Evolutionary conservation across 2,113 vertebrate species (phyloP).

Genomic region (Sinocyclocheilus grahami): DNA sequence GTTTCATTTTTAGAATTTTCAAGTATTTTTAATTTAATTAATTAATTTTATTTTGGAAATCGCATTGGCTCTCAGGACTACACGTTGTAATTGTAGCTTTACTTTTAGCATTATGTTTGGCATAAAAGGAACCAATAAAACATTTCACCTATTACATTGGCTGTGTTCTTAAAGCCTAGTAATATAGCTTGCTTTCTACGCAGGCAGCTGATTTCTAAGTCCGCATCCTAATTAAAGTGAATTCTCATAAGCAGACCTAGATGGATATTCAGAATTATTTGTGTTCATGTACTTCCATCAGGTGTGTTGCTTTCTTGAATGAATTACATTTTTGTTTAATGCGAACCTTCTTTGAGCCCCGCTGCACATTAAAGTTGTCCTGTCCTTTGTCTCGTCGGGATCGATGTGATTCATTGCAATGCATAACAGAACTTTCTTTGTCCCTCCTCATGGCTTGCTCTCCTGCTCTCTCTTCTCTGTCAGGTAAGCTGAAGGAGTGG

Average conservation of each 20-base stretch:
- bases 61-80: background rate
- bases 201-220: background rate
- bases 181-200: background rate
- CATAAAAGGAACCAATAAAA: background rate
- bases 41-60: background rate
- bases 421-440: background rate
- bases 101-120: background rate
- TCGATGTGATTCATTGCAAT: background rate
- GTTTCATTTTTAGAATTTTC: no score
- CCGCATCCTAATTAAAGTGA: background rate
- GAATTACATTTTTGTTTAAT: background rate
- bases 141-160: background rate
- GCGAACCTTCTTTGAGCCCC: background rate
- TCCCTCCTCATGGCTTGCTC: background rate
- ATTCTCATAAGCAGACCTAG: background rate
- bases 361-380: background rate
- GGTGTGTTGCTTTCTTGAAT: background rate
- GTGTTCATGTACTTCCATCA: background rate
- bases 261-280: background rate
- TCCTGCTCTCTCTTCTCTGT: constrained; percentile 28
- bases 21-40: no score
- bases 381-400: background rate
- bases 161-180: background rate
- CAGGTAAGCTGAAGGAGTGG: constrained; percentile 92
- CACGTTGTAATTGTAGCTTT: background rate